Conservation (phyloP, 2,113 vertebrate genomes). For the Tachysurus vachellii region DNA sequence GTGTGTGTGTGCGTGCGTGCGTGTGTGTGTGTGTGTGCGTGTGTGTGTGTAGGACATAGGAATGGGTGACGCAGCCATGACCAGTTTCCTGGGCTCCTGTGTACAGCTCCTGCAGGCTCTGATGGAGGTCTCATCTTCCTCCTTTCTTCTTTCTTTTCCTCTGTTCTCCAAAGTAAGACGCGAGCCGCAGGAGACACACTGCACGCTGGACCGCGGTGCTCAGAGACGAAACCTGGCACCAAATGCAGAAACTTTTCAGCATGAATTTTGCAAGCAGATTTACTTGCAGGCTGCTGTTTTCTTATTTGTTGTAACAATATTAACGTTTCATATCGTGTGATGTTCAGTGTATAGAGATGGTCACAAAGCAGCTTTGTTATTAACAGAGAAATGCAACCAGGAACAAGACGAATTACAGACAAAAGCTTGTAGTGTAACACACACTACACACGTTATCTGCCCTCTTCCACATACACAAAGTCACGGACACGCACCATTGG, state of each 20-base stretch:
- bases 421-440: too few relatives aligned
- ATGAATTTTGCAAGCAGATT: not conserved
- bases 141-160: slow-evolving; percentile 44
- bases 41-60: slow-evolving; percentile 83
- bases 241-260: not conserved
- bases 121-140: slow-evolving; percentile 83
- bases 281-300: not conserved
- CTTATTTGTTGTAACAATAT: too few relatives aligned
- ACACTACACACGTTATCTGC: not conserved
- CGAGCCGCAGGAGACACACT: slow-evolving; percentile 1
- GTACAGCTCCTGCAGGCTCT: slow-evolving; percentile 88
- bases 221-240: not conserved
- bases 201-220: not conserved
- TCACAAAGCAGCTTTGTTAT: not conserved
- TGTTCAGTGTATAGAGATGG: not conserved
- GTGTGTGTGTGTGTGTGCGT: slow-evolving; percentile 6
- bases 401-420: too few relatives aligned
- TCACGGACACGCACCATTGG: not conserved
- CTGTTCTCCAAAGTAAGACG: slow-evolving; percentile 41
- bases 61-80: slow-evolving; percentile 88
- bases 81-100: slow-evolving; percentile 87
- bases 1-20: not conserved
- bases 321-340: not conserved
- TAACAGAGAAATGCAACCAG: too few relatives aligned
- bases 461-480: not conserved